Conservation (phyloP, 1,140 invertebrate genomes). For the Panonychus citri region DNA sequence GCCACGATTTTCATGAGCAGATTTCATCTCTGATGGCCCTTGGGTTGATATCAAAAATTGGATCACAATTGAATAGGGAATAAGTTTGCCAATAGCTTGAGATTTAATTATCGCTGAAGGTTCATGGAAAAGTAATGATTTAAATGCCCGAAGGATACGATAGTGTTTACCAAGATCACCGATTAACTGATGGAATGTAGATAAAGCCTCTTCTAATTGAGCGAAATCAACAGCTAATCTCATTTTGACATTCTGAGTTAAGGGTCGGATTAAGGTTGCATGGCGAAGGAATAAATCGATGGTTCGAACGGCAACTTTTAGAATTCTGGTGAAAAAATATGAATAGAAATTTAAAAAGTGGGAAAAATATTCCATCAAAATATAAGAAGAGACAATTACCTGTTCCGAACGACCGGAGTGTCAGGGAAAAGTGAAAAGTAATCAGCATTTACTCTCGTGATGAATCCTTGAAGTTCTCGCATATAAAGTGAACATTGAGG, state of each 20-base stretch:
- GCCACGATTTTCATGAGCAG: constrained; percentile 45
- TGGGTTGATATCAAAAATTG: constrained; percentile 53
- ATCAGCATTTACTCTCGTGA: constrained; percentile 43
- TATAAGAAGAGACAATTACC: too few species aligned
- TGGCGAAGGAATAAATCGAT: constrained; percentile 70
- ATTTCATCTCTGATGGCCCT: constrained; percentile 49
- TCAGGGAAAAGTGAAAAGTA: constrained; percentile 50
- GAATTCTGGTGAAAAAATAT: constrained; percentile 22
- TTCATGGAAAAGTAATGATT: constrained; percentile 44
- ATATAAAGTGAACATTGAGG: constrained; percentile 54
- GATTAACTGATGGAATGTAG: constrained; percentile 36
- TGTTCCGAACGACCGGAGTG: constrained; percentile 36
- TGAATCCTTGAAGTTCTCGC: constrained; percentile 71
- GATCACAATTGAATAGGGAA: constrained; percentile 57
- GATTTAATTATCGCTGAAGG: constrained; percentile 40
- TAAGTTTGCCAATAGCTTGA: constrained; percentile 39
- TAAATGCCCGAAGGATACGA: constrained; percentile 45
- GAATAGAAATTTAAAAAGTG: not conserved
- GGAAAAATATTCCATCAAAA: constrained; percentile 8
- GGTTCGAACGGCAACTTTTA: constrained; percentile 44
- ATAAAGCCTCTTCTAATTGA: constrained; percentile 40
- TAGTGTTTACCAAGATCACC: constrained; percentile 47
- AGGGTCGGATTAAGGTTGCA: constrained; percentile 51
- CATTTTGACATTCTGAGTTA: constrained; percentile 48
- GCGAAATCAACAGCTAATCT: constrained; percentile 60